Conservation (phyloP, 2,888 invertebrate species). For the Carpatolechia fugitivella region DNA sequence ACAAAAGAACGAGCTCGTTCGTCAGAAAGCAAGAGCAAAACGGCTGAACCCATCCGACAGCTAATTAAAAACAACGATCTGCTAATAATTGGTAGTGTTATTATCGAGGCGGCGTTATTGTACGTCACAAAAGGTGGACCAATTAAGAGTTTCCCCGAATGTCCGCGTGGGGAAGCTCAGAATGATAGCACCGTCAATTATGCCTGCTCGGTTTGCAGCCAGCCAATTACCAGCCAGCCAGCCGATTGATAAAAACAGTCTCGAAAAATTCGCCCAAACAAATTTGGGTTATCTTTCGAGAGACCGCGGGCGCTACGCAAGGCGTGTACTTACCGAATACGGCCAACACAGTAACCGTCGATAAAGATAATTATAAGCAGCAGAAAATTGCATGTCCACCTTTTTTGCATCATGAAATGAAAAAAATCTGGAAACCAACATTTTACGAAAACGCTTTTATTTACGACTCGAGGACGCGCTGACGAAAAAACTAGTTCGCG, state of each 20-base stretch:
- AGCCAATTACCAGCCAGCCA: slow-evolving; percentile 67
- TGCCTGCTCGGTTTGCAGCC: slow-evolving; percentile 56
- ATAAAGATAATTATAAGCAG: slow-evolving; percentile 58
- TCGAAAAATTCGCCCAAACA: slow-evolving; percentile 69
- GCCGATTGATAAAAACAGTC: slow-evolving; percentile 73
- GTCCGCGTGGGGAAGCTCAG: slow-evolving; percentile 67
- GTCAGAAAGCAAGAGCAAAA: slow-evolving; percentile 28
- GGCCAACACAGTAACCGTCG: slow-evolving; percentile 46
- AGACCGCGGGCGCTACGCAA: slow-evolving; percentile 48
- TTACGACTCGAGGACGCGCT: slow-evolving; percentile 52
- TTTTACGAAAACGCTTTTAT: slow-evolving; percentile 58
- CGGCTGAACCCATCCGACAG: slow-evolving; percentile 42
- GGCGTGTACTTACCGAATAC: slow-evolving; percentile 49
- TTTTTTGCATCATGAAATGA: slow-evolving; percentile 32
- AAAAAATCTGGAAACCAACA: slow-evolving; percentile 53
- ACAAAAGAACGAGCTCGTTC: slow-evolving; percentile 17
- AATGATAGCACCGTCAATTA: slow-evolving; percentile 76
- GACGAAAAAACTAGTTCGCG: slow-evolving; percentile 73
- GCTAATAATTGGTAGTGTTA: slow-evolving; percentile 70
- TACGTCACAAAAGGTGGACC: slow-evolving; percentile 73
- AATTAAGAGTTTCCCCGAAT: slow-evolving; percentile 78
- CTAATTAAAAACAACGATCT: slow-evolving; percentile 69
- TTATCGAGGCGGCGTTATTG: slow-evolving; percentile 73
- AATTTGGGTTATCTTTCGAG: slow-evolving; percentile 65
- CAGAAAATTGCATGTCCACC: slow-evolving; percentile 44